Evolutionary conservation across 2,797 vertebrate genomes (phyloP), one percentile per base, ranked within the genome.

Genomic region (Sardinella longiceps): DNA sequence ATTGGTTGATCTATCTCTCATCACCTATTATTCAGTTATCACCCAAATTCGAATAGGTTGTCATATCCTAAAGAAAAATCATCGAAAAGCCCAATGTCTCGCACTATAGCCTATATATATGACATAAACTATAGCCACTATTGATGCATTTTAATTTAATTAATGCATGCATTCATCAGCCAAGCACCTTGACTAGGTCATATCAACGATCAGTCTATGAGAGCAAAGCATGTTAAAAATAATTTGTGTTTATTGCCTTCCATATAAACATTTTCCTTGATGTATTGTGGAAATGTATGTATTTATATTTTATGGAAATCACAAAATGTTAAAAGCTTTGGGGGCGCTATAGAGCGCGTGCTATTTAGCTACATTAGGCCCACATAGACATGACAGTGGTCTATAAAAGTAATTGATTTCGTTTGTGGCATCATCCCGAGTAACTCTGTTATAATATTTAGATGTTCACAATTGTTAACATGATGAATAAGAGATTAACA

Each of bases 361-460:
- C 6, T 37, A 77, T 77, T 43, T 77, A 10, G 46, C 46, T 12
- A 77, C 70, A 77, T 77, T 43, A 77, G 70, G 70, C 70, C 70
- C 33, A 43, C 70, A 23, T 20, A 23, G 70, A 77, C 37, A 15
- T 77, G 70, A 77, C 56, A 85, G 81, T 23, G 20, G 70, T 20
- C 70, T 77, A 46, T 37, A 23, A 77, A 74, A 63, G 28, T 51
- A 18, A 20, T 20, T 43, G 18, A 77, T 43, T 77, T 77, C 70
- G 70, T 77, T 43, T 20, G 37, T 20, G 37, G 70, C 70, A 77
- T 77, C 37, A 43, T 77, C 18, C 70, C 70, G 23, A 77, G 63
- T 18, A 30, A 70, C 30, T 37, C 6, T 43, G 15, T 23, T 20
- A 20, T 20, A 37, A 33, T 20, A 77, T 18, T 9, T 43, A 43